Evolutionary conservation across 2,797 vertebrate species (phyloP).

Genomic region (Glyptemys insculpta): DNA sequence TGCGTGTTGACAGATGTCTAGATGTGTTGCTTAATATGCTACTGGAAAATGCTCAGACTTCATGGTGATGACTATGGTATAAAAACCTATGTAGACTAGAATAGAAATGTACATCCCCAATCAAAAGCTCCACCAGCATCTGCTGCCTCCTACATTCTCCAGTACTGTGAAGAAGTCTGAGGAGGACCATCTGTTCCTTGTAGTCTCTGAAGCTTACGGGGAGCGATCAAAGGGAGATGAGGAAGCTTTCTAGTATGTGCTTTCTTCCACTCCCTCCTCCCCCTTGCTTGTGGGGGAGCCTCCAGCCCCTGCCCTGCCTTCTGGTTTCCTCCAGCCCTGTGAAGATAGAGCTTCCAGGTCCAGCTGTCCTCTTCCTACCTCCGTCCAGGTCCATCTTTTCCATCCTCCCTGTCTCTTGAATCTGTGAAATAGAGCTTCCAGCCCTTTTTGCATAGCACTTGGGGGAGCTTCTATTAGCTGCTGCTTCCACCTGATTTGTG

Average conservation of each 20-base stretch:
- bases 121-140: neutral
- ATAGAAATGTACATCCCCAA: neutral
- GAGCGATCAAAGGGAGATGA: no score
- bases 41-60: no score
- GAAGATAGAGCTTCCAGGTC: neutral
- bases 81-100: no score
- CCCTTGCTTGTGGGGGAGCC: neutral
- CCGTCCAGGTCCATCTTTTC: neutral
- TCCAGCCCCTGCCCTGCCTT: neutral
- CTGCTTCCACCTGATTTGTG: neutral
- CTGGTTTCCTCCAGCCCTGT: neutral
- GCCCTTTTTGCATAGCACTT: rapidly evolving
- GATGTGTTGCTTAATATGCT: no score
- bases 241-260: neutral
- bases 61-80: no score
- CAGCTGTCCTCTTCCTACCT: no score
- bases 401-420: rapidly evolving
- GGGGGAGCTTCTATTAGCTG: neutral
- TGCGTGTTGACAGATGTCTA: no score
- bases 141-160: neutral
- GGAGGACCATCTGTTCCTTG: neutral
- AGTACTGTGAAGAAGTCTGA: neutral
- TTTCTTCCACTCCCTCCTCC: neutral
- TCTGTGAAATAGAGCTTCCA: neutral
- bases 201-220: neutral